These are phyloP conservation scores for Lemur catta DNA, from an alignment of 2,797 vertebrate genomes.

Conservation along the genomic window DNA sequence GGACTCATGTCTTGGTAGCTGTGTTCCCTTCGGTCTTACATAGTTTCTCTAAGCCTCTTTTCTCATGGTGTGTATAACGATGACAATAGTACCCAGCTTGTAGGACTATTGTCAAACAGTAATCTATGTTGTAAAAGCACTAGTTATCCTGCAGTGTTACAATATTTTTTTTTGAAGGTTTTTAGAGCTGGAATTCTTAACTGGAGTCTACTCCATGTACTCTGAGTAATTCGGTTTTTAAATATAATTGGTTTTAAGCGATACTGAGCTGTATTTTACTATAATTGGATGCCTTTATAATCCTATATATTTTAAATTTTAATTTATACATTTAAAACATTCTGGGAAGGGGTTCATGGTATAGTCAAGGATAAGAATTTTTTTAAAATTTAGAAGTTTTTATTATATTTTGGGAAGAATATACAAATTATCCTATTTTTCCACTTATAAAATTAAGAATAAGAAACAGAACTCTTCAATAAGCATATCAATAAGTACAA, in stretches of 20 bases:
- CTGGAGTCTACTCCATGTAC: not conserved
- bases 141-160: not conserved
- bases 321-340: not conserved
- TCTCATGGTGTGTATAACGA: not conserved
- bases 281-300: not conserved
- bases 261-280: not conserved
- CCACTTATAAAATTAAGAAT: conserved; percentile 9
- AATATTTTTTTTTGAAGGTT: not conserved
- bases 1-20: not conserved
- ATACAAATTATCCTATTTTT: not conserved
- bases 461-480: not conserved
- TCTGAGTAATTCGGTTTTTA: not conserved
- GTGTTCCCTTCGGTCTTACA: not conserved
- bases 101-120: not conserved
- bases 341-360: not conserved
- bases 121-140: not conserved
- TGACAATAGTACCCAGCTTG: not conserved
- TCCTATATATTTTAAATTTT: not conserved
- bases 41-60: not conserved
- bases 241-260: not conserved
- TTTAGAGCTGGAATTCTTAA: conserved; percentile 20
- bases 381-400: not conserved
- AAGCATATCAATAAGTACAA: not conserved
- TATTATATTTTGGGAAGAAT: conserved; percentile 26
- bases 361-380: not conserved